A percentile compares a stretch with the other conserved stretches of the same genome.
Evolutionary conservation across 2,888 invertebrate species (phyloP).

Genomic region (Limnephilus rhombicus): DNA sequence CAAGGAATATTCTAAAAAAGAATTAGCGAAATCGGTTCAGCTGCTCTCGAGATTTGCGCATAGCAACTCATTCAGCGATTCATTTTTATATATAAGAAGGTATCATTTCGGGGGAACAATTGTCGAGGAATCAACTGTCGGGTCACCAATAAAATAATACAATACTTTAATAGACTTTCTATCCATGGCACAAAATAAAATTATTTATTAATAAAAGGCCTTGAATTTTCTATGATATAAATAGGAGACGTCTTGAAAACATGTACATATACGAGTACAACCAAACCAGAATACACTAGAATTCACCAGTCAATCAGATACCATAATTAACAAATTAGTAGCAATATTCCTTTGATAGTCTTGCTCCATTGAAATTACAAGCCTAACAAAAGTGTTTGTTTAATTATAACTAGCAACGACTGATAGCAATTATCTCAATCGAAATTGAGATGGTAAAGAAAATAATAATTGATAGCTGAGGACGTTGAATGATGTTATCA

Average conservation of each 20-base stretch:
- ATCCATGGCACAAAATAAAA: too few species aligned
- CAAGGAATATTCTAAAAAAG: too few species aligned
- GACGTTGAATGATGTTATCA: slow-evolving; percentile 24
- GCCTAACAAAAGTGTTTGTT: slow-evolving; percentile 31
- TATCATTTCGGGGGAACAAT: too few species aligned
- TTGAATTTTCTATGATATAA: neutral
- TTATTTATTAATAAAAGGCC: neutral
- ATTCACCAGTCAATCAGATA: neutral
- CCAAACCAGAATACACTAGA: neutral
- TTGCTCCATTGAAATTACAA: neutral
- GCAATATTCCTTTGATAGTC: neutral
- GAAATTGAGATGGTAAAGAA: slow-evolving; percentile 45
- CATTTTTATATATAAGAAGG: too few species aligned
- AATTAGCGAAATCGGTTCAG: too few species aligned
- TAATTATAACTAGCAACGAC: slow-evolving; percentile 28
- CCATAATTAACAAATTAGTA: neutral
- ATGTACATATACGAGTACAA: neutral
- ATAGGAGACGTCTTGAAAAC: neutral
- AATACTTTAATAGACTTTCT: too few species aligned
- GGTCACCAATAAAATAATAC: too few species aligned
- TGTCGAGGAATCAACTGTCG: too few species aligned
- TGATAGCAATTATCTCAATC: slow-evolving; percentile 35
- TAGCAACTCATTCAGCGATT: too few species aligned
- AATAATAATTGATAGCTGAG: slow-evolving; percentile 34
- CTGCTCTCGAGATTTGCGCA: too few species aligned